Evolutionary conservation across 2,113 vertebrate genomes (phyloP), one percentile per base, ranked within the genome.

Genomic region (Platysternon megacephalum): DNA sequence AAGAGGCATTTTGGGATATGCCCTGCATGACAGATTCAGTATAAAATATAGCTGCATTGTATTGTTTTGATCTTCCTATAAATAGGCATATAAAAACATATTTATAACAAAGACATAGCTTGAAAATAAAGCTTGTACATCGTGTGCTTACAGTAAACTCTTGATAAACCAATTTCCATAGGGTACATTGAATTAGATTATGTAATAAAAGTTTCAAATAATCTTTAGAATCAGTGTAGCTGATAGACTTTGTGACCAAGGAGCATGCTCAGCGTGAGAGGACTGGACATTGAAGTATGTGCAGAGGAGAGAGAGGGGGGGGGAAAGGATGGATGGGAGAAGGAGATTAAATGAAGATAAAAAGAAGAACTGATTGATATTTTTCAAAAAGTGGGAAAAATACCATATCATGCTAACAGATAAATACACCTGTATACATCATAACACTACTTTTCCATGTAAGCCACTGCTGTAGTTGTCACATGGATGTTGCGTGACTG

Each of bases 1-100:
- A 35, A 94, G 85, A 72, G 55, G 74, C 13, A 92, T 88, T 95
- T 95, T 87, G 90, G 80, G 61, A 14, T 32, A 3, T 56, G 72
- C 86, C 90, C 90, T 96, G 94, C 89, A 93, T 80, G 78, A 82
- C 26, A n/a, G 82, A 89, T 93, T 87, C 81, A 80, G 81, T 88
- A 74, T 74, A 93, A 94, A 92, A 95, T 29, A 61, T 52, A 94
- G 79, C 44, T 94, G 44, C 84, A 4, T 22, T 91, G 21, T 82
- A 65, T 95, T 92, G 52, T 83, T 83, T 52, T 78, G 35, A 16
- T 84, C 88, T 95, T 80, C 72, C 82, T 90, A 85, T 94, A 94
- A 85, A 95, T 93, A 95, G 92, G 76, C 85, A 19, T 52, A 72
- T 39, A 39, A 72, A 29, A 68, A n/a, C 19, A 74, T 55, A 87